phyloP scores from a whole-genome alignment of 2,113 vertebrate genomes.

The Datnioides undecimradiatus region DNA sequence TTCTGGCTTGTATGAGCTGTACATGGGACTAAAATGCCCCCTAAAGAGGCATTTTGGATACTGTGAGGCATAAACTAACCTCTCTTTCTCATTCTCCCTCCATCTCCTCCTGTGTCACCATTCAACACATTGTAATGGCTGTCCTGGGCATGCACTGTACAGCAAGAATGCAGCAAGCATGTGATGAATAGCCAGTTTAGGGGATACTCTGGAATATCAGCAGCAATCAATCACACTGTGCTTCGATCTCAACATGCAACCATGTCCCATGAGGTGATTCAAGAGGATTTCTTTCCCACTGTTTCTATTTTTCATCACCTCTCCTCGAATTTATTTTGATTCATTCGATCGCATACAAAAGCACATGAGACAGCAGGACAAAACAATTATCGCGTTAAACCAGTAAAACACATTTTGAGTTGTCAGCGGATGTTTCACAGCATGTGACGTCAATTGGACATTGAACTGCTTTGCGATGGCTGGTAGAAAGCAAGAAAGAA shows the following conservation, averaged over 20 bases:
- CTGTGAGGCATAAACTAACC: constrained; percentile 35
- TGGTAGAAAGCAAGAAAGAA: constrained; percentile 12
- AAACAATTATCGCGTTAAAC: constrained; percentile 18
- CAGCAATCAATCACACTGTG: constrained; percentile 44
- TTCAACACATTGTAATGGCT: constrained; percentile 35
- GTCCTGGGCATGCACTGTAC: constrained; percentile 22
- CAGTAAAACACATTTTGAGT: constrained; percentile 8
- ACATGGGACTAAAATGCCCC: constrained; percentile 12
- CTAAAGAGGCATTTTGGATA: constrained; percentile 44
- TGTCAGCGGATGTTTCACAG: constrained; percentile 20
- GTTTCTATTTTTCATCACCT: constrained; percentile 3
- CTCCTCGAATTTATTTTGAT: neutral
- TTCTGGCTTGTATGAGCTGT: constrained; percentile 5
- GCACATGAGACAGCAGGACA: neutral
- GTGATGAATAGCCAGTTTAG: constrained; percentile 41
- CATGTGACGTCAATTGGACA: constrained; percentile 25
- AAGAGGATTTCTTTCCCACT: constrained; percentile 34
- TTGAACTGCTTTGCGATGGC: constrained; percentile 5
- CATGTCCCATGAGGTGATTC: constrained; percentile 19
- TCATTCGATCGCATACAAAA: neutral
- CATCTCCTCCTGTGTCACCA: constrained; percentile 13
- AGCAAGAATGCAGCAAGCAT: constrained; percentile 47
- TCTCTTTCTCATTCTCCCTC: constrained; percentile 1
- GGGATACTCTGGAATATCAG: constrained; percentile 33
- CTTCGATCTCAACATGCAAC: constrained; percentile 5